Conservation (phyloP, 2,888 invertebrate species). For the Nemapogon koenigi region DNA sequence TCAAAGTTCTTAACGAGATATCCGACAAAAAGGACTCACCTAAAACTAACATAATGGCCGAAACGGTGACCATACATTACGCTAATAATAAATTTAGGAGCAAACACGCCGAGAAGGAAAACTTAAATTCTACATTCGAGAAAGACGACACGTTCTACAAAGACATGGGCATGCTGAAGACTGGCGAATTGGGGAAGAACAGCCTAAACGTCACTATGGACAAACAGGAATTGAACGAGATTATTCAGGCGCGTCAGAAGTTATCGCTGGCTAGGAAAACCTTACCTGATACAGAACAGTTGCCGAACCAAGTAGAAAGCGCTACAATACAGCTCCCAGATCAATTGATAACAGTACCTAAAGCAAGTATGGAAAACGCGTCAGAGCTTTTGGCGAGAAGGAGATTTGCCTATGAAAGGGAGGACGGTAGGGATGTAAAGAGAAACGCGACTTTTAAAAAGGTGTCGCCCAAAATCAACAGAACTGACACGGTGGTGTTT, state of each 20-base stretch:
- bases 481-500: constrained; percentile 42
- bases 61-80: constrained; percentile 49
- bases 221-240: constrained; percentile 53
- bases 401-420: constrained; percentile 31
- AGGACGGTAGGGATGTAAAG: constrained; percentile 35
- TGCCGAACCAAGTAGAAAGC: constrained; percentile 31
- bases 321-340: constrained; percentile 47
- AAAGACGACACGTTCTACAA: constrained; percentile 49
- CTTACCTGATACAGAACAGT: constrained; percentile 34
- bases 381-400: constrained; percentile 45
- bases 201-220: constrained; percentile 49
- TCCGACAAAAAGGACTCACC: constrained; percentile 21
- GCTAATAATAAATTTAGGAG: constrained; percentile 43
- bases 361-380: constrained; percentile 48
- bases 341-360: constrained; percentile 44
- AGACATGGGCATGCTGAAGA: constrained; percentile 39
- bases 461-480: constrained; percentile 30
- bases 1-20: constrained; percentile 47
- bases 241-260: constrained; percentile 53
- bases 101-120: constrained; percentile 51
- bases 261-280: constrained; percentile 47
- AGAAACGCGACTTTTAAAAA: constrained; percentile 50
- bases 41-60: constrained; percentile 32
- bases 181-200: constrained; percentile 32
- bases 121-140: constrained; percentile 36